A percentile compares a stretch with the other conserved stretches of the same genome.
These are phyloP conservation scores for Pteronotus mesoamericanus DNA, from an alignment of 2,797 vertebrate species.

Conservation along the genomic window DNA sequence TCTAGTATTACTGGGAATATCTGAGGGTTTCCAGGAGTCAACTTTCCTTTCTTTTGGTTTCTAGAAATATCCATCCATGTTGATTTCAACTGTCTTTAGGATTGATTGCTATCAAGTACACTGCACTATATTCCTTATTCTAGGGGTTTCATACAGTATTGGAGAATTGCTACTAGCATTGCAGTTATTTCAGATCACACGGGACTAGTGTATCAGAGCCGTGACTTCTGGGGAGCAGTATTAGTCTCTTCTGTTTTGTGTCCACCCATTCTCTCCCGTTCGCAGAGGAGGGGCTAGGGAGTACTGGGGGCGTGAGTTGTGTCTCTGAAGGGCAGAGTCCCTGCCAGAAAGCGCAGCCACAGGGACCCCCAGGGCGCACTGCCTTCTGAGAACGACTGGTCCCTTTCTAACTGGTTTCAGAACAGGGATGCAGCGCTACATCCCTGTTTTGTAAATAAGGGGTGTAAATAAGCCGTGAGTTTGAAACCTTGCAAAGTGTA, in stretches of 20 bases:
- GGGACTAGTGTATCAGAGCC: not conserved
- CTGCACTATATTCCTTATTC: not conserved
- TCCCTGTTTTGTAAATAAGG: conserved; percentile 33
- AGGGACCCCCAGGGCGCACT: not conserved
- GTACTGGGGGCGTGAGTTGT: not conserved
- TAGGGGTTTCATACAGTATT: not conserved
- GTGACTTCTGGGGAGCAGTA: not conserved
- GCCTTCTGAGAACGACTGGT: not conserved
- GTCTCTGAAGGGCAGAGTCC: conserved; percentile 27
- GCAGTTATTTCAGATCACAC: not conserved
- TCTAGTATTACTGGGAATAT: not conserved
- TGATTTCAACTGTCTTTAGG: not conserved
- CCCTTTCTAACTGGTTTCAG: conserved; percentile 33
- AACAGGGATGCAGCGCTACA: not conserved
- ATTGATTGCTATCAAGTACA: not conserved
- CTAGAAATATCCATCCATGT: not conserved
- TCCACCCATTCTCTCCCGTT: not conserved
- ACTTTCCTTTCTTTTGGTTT: not conserved
- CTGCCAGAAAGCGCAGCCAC: not conserved
- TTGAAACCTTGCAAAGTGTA: not conserved
- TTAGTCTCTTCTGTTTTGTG: not conserved
- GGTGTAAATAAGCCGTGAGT: not conserved
- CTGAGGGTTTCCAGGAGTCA: not conserved
- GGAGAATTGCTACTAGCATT: not conserved
- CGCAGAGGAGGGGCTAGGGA: not conserved